Evolutionary conservation across 2,888 invertebrate species (phyloP), one percentile per base, ranked within the genome.

Genomic region (Miltochrista miniata): DNA sequence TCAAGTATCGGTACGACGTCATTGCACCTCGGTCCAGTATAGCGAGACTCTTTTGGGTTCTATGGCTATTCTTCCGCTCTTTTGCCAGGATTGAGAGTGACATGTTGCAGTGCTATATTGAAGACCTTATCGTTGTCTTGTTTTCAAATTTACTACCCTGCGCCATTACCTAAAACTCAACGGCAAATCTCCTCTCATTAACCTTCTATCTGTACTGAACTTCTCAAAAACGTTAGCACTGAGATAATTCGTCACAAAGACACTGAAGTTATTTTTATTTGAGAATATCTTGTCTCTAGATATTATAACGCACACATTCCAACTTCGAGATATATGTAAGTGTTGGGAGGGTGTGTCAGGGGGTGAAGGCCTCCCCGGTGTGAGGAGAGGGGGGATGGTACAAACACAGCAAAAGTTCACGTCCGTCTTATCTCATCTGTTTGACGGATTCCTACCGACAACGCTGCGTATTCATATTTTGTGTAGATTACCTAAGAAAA

Each of bases 361-460:
- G 53, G 59, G 61, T 48, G 47, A 36, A 36, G 39, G 14, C 36
- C 36, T 36, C 36, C 36, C 11, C 12, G 59, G 52, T 50, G 56
- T 47, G 55, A 49, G 55, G 51, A 54, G 48, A 51, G 70, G 68
- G 63, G 67, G 64, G 51, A 61, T 68, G 79, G 51, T 68, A 68
- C 68, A 68, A 68, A 68, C 72, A 81, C 83, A 85, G 86, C 88
- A 89, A 87, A 89, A 90, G 89, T 89, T 88, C 84, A 87, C 83
- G 82, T 85, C 79, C 74, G 72, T 58, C 78, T 74, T 90, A 90
- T 90, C 90, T 83, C 89, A 90, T 90, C 90, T 83, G 83, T 89
- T 90, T 90, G 90, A 90, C 90, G 90, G 84, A 90, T 90, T 89
- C 81, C 72, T 83, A 70, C 80, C 81, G 83, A 85, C 84, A 83